These are phyloP conservation scores for Altica lythri DNA, from an alignment of 2,888 invertebrate genomes.

Conservation along the genomic window DNA sequence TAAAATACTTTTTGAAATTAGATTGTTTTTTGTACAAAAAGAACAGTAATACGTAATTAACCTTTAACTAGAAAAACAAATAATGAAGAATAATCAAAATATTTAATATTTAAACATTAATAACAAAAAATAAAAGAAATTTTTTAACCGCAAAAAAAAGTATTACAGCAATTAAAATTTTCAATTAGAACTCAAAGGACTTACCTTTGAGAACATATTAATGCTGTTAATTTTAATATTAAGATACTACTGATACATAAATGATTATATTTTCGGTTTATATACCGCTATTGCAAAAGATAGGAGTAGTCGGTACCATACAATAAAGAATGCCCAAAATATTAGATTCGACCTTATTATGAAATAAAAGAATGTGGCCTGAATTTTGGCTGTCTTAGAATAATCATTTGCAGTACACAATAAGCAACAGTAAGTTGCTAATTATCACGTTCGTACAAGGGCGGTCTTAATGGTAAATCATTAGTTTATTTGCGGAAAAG, in stretches of 20 bases:
- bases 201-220: slow-evolving; percentile 29
- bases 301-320: slow-evolving; percentile 17
- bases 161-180: too few relatives aligned
- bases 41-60: too few relatives aligned
- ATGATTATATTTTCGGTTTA: slow-evolving; percentile 25
- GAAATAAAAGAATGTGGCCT: slow-evolving; percentile 38
- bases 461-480: slow-evolving; percentile 1
- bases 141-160: too few relatives aligned
- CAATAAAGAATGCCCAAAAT: slow-evolving; percentile 21
- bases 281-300: slow-evolving; percentile 28
- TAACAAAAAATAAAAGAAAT: too few relatives aligned
- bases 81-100: too few relatives aligned
- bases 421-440: not conserved
- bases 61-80: too few relatives aligned
- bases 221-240: slow-evolving; percentile 15
- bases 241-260: slow-evolving; percentile 14
- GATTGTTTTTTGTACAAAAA: too few relatives aligned
- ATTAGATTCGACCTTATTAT: slow-evolving; percentile 22
- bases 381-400: slow-evolving; percentile 20
- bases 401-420: too few relatives aligned
- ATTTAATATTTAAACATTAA: too few relatives aligned
- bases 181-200: too few relatives aligned
- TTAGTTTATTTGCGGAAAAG: slow-evolving; percentile 3
- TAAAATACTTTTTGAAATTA: not conserved
- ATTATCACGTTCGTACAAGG: slow-evolving; percentile 4